Conservation (phyloP, 2,797 vertebrate genomes). For the Paramormyrops hopkinsi region DNA sequence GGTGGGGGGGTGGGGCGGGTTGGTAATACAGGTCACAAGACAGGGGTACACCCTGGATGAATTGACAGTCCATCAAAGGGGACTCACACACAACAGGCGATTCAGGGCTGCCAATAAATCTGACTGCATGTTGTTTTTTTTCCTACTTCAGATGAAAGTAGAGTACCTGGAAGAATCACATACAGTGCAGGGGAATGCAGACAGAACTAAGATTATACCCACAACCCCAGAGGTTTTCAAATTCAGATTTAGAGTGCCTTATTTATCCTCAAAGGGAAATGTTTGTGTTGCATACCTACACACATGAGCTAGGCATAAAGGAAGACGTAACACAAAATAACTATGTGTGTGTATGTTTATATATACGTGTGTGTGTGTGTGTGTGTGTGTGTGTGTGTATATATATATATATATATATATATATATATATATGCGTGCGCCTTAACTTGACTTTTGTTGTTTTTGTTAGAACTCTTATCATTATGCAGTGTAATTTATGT, state of each 20-base stretch:
- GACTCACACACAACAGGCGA: background rate
- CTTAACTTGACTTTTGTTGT: background rate
- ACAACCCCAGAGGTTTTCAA: background rate
- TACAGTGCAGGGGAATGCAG: background rate
- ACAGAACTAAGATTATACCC: background rate
- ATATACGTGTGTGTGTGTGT: no score
- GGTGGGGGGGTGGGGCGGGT: background rate
- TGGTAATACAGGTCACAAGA: background rate
- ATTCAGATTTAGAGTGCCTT: background rate
- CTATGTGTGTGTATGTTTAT: background rate
- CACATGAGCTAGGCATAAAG: background rate
- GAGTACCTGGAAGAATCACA: background rate
- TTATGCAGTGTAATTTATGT: background rate
- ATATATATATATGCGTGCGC: background rate
- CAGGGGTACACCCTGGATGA: background rate
- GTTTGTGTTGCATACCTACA: background rate
- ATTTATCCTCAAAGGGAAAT: background rate
- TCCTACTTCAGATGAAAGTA: background rate
- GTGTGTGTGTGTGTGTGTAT: no score
- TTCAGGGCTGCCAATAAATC: background rate
- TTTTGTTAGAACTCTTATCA: background rate
- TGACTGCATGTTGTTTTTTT: background rate
- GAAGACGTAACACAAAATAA: background rate
- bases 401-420: no score
- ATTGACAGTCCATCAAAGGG: background rate